A percentile compares a stretch with the other conserved stretches of the same genome.
phyloP scores from a whole-genome alignment of 1,140 invertebrate species.

The Zaprionus lachaisei region DNA sequence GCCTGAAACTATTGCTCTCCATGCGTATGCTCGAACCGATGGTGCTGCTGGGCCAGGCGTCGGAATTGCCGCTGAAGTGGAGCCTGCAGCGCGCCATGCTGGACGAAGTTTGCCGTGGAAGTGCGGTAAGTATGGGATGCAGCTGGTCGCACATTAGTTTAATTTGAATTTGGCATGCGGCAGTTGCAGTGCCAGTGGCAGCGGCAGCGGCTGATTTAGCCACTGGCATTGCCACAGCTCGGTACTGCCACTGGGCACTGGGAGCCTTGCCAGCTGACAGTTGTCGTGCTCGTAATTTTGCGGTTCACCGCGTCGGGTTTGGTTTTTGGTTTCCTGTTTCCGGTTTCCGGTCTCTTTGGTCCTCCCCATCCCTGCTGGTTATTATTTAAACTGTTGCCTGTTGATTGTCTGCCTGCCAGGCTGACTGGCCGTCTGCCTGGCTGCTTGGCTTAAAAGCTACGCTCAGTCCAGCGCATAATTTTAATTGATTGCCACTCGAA shows the following conservation, averaged over 20 bases:
- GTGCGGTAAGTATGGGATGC: slow-evolving; percentile 55
- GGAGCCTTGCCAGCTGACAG: slow-evolving; percentile 54
- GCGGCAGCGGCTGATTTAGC: slow-evolving; percentile 23
- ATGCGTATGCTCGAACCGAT: slow-evolving; percentile 74
- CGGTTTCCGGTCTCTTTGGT: slow-evolving; percentile 17
- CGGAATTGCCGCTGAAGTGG: slow-evolving; percentile 60
- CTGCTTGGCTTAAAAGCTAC: slow-evolving; percentile 48
- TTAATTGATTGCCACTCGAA: slow-evolving; percentile 79
- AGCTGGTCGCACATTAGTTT: slow-evolving; percentile 64
- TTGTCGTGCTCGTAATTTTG: slow-evolving; percentile 78
- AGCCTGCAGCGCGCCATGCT: slow-evolving; percentile 62
- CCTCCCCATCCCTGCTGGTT: slow-evolving; percentile 1
- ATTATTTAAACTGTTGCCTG: slow-evolving; percentile 48
- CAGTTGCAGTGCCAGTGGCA: slow-evolving; percentile 1
- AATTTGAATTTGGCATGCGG: slow-evolving; percentile 70
- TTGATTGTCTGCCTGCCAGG: background rate
- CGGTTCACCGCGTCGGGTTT: slow-evolving; percentile 65
- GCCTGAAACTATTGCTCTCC: slow-evolving; percentile 63
- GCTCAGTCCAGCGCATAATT: slow-evolving; percentile 58
- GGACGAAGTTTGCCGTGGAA: slow-evolving; percentile 60
- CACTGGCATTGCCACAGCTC: slow-evolving; percentile 14
- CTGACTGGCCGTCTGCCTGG: background rate
- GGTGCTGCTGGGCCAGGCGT: slow-evolving; percentile 58
- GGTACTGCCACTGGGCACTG: slow-evolving; percentile 5
- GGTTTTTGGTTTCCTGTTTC: slow-evolving; percentile 41